phyloP scores from a whole-genome alignment of 2,888 invertebrate species.

The Cistogaster globosa region DNA sequence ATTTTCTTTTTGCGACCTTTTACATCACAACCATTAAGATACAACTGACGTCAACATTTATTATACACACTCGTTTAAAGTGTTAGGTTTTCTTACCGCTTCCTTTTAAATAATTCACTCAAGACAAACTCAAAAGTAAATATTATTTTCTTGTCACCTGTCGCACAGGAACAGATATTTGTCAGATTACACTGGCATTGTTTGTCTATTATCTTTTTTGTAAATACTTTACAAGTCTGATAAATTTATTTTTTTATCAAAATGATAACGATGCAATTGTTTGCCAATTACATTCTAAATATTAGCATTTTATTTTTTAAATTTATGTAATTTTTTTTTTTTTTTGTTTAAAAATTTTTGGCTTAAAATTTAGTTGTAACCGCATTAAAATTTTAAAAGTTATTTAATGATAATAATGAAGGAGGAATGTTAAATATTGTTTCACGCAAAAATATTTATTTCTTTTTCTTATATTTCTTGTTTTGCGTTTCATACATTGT shows the following conservation, averaged over 20 bases:
- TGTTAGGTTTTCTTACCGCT: slow-evolving; percentile 24
- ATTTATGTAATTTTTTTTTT: background rate
- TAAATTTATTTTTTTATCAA: slow-evolving; percentile 13
- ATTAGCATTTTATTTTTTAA: slow-evolving; percentile 1
- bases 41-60: slow-evolving; percentile 35
- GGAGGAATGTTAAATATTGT: too few relatives aligned
- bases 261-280: slow-evolving; percentile 37
- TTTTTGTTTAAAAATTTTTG: background rate
- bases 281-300: slow-evolving; percentile 46
- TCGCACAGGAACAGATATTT: background rate
- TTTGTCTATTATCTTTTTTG: slow-evolving; percentile 7
- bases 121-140: slow-evolving; percentile 16
- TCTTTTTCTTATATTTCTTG: too few relatives aligned
- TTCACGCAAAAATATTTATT: too few relatives aligned
- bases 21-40: background rate
- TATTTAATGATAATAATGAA: too few relatives aligned
- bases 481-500: too few relatives aligned
- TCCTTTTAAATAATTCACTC: slow-evolving; percentile 8
- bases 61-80: background rate
- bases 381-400: too few relatives aligned
- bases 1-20: too few relatives aligned
- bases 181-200: slow-evolving; percentile 36
- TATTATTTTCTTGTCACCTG: slow-evolving; percentile 40
- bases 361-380: too few relatives aligned
- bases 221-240: slow-evolving; percentile 41